phyloP scores from a whole-genome alignment of 2,797 vertebrate species.

The Semotilus atromaculatus region DNA sequence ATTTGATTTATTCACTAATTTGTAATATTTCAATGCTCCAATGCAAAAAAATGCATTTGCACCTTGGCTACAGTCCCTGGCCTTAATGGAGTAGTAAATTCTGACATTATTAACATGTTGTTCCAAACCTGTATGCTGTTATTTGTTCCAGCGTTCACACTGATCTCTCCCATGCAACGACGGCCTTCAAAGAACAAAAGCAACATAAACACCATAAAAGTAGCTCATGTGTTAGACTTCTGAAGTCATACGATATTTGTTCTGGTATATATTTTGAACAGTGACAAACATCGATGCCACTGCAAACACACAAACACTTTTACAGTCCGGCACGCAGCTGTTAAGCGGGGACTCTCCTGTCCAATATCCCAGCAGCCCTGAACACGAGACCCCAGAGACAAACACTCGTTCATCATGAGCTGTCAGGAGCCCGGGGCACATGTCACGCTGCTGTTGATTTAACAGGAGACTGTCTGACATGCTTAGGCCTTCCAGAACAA shows the following conservation, averaged over 20 bases:
- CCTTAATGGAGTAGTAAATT: background rate
- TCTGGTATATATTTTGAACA: constrained; percentile 6
- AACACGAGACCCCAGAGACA: constrained; percentile 59
- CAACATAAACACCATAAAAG: background rate
- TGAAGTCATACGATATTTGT: background rate
- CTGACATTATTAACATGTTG: background rate
- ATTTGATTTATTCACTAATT: background rate
- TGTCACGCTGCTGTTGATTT: constrained; percentile 56
- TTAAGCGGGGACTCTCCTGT: constrained; percentile 55
- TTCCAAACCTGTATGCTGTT: background rate
- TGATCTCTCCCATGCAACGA: background rate
- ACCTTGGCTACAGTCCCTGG: background rate
- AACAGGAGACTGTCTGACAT: constrained; percentile 50
- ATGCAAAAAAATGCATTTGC: background rate
- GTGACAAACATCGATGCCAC: background rate
- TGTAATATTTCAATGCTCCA: background rate
- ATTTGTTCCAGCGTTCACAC: background rate
- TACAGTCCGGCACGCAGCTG: constrained; percentile 48
- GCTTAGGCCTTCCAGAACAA: constrained; percentile 58
- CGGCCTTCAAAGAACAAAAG: background rate
- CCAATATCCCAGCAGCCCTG: constrained; percentile 52
- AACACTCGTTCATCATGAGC: constrained; percentile 58
- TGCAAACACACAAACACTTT: constrained; percentile 17
- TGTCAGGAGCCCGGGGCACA: constrained; percentile 50
- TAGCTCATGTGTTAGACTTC: background rate